Percentiles rank a stretch among this genome's conserved stretches.
These are phyloP conservation scores for Bos taurus DNA, from an alignment of 2,113 vertebrate species.

Conservation along the genomic window DNA sequence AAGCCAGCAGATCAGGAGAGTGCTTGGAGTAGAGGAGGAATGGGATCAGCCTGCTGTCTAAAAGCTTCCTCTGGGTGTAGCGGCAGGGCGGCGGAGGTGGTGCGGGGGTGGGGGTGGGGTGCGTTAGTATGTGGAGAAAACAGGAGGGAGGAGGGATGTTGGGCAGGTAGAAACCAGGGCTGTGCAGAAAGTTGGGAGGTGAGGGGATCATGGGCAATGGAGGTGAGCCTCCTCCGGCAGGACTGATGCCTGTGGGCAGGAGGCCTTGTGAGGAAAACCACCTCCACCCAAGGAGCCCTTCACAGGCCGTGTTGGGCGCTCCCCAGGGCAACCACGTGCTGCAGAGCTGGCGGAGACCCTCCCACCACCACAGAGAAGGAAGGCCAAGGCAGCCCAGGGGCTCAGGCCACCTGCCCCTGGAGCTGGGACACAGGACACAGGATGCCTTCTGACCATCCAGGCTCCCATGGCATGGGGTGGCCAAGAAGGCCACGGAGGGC, in stretches of 20 bases:
- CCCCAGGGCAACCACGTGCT: background rate
- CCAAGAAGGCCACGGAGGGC: too few species aligned
- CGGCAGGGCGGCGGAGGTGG: rapidly evolving
- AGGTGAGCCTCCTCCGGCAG: background rate
- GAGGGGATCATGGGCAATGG: background rate
- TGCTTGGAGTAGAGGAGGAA: background rate
- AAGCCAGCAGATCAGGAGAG: background rate
- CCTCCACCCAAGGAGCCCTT: rapidly evolving
- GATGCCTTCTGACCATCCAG: rapidly evolving
- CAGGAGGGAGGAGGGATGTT: background rate
- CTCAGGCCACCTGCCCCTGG: background rate
- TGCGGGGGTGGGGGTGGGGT: background rate
- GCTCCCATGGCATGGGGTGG: background rate
- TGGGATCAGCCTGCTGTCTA: too few species aligned
- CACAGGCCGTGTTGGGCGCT: background rate
- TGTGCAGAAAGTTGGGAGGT: background rate
- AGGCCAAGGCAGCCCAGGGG: background rate
- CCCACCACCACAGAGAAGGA: background rate
- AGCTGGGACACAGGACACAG: background rate
- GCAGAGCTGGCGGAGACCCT: background rate
- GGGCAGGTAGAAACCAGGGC: background rate
- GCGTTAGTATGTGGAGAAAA: background rate
- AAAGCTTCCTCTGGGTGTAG: background rate
- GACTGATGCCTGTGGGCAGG: background rate
- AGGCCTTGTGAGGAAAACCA: background rate